phyloP scores from a whole-genome alignment of 2,888 invertebrate species.

The Branchinecta sandiegonensis region DNA sequence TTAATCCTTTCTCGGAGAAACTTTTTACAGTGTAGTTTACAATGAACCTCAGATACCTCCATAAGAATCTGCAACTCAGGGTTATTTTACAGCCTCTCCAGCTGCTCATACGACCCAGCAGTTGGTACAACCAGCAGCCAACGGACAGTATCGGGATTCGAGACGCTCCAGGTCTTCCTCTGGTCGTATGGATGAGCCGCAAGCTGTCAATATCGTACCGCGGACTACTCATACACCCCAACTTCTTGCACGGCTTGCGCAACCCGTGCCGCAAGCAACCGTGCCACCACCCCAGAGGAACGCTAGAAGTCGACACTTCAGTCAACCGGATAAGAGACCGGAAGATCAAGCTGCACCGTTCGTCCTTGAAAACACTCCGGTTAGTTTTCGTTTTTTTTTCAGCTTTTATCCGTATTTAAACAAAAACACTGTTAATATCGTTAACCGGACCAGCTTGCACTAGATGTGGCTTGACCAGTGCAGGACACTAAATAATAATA shows the following conservation, averaged over 20 bases:
- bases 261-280: background rate
- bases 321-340: slow-evolving; percentile 8
- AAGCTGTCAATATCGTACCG: background rate
- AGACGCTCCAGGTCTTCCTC: slow-evolving; percentile 4
- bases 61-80: too few species aligned
- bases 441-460: too few species aligned
- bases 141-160: background rate
- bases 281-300: background rate
- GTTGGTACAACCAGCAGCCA: too few species aligned
- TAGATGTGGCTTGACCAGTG: too few species aligned
- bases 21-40: too few species aligned
- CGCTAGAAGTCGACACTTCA: background rate
- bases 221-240: slow-evolving; percentile 13
- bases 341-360: slow-evolving; percentile 14
- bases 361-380: slow-evolving; percentile 13
- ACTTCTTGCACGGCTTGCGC: slow-evolving; percentile 9
- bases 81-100: too few species aligned
- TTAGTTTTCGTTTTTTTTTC: background rate
- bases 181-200: background rate
- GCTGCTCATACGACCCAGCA: too few species aligned
- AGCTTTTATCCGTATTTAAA: too few species aligned
- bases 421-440: too few species aligned
- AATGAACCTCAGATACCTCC: too few species aligned
- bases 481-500: too few species aligned
- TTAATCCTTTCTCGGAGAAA: too few species aligned